phyloP scores from a whole-genome alignment of 2,888 invertebrate genomes.

The Philopedon plagiatum region DNA sequence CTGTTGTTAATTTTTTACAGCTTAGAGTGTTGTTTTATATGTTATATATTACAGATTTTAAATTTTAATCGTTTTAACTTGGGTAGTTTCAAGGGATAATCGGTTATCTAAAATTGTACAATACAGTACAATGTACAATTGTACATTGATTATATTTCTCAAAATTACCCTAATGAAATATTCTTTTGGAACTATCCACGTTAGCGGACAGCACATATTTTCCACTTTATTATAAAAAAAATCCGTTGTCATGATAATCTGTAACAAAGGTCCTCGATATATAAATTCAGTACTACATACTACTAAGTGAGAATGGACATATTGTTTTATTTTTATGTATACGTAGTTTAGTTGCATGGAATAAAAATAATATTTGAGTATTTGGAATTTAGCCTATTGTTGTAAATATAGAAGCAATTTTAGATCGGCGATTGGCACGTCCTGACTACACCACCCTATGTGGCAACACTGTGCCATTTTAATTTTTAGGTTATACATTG shows the following conservation, averaged over 20 bases:
- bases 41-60: slow-evolving; percentile 39
- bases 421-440: too few species aligned
- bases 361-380: slow-evolving; percentile 30
- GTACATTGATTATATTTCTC: not conserved
- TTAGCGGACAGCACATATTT: too few species aligned
- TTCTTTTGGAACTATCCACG: not conserved
- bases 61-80: slow-evolving; percentile 4
- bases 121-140: too few species aligned
- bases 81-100: not conserved
- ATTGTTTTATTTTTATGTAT: slow-evolving; percentile 29
- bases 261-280: not conserved
- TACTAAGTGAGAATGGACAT: slow-evolving; percentile 11
- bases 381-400: slow-evolving; percentile 27
- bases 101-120: not conserved
- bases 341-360: slow-evolving; percentile 45
- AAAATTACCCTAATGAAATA: too few species aligned
- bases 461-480: too few species aligned
- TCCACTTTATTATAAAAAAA: not conserved
- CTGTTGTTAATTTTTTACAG: slow-evolving; percentile 46
- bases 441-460: too few species aligned
- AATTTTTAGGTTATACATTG: too few species aligned
- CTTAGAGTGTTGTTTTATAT: slow-evolving; percentile 40
- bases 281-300: not conserved
- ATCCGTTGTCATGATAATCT: not conserved
- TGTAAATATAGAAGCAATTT: too few species aligned